These are phyloP conservation scores for Eleutherodactylus coqui DNA, from an alignment of 2,797 vertebrate species.

Conservation along the genomic window DNA sequence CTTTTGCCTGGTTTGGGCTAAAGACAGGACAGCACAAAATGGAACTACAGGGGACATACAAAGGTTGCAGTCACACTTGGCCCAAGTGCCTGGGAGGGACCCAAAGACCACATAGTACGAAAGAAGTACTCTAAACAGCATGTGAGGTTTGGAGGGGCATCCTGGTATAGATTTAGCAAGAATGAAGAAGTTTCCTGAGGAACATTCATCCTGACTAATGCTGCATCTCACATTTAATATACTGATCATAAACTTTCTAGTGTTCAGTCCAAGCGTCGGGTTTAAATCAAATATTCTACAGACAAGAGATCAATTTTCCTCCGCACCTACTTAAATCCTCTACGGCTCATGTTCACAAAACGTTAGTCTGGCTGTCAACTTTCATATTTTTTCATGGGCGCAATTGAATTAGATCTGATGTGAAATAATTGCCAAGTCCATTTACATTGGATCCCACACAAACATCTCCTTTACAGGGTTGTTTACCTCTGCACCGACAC, in stretches of 20 bases:
- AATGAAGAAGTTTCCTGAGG: background rate
- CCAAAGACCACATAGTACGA: background rate
- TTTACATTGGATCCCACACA: conserved; percentile 2
- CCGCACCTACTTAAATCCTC: conserved; percentile 2
- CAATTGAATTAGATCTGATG: conserved; percentile 34
- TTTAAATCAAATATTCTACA: conserved; percentile 33
- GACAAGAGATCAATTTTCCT: conserved; percentile 31
- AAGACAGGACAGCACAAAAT: no score
- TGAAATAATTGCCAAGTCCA: conserved; percentile 23
- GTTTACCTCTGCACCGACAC: background rate
- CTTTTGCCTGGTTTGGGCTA: no score
- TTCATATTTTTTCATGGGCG: conserved; percentile 4
- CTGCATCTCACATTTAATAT: background rate
- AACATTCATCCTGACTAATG: background rate
- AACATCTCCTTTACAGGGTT: conserved; percentile 31
- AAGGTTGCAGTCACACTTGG: background rate
- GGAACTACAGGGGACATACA: no score
- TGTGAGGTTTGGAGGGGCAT: background rate
- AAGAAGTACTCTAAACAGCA: background rate
- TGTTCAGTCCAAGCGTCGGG: background rate
- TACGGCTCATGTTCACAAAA: conserved; percentile 28
- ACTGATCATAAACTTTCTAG: conserved; percentile 4
- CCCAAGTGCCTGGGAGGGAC: background rate
- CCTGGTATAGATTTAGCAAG: background rate
- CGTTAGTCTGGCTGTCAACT: conserved; percentile 22